Base-by-base conservation (phyloP, 1,140 invertebrate genomes). In the Drosophila ficusphila region DNA sequence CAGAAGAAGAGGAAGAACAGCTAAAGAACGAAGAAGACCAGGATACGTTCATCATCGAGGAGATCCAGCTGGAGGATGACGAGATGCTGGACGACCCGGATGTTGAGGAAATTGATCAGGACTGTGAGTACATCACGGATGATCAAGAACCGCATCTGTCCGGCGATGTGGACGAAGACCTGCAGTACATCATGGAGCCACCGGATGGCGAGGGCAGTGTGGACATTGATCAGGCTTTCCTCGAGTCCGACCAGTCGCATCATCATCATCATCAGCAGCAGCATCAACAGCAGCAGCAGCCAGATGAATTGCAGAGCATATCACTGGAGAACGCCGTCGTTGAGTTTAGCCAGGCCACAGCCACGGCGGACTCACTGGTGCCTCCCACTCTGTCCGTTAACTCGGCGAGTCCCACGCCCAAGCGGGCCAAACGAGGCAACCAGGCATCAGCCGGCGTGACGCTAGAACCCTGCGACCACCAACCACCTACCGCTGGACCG, bases 21-120 rank as follows among this genome's bases (percentile, higher is more conserved):
- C 29, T 76, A 3, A 75, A 76, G 19, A 34, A 44, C 0, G 57
- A 91, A 6, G 79, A 89, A 0, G 86, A 90, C 8, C 76, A 90
- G 11, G 90, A 89, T 2, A 81, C 75, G 19, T 90, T 90, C 12
- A 90, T 90, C 33, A 90, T 90, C 11, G 90, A 91, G 36, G 90
- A 90, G 23, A 91, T 91, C 3, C 90, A 91, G 42, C 65, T 89
- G 21, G 90, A 91, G 34, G 90, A 81, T 0, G 90, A 89, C 6
- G 90, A 91, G 5, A 62, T 90, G 58, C 73, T 90, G 5, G 89
- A 90, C 14, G 89, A 90, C 27, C 83, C 69, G 9, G 83, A 77
- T 2, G 54, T 36, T 2, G 78, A 76, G 14, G 79, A 75, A 2
- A 77, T 90, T 42, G 82, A 67, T 12, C 56, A 57, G 19, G 82